Conservation (phyloP, 1,140 invertebrate genomes). For the Euura saliciscinereae region DNA sequence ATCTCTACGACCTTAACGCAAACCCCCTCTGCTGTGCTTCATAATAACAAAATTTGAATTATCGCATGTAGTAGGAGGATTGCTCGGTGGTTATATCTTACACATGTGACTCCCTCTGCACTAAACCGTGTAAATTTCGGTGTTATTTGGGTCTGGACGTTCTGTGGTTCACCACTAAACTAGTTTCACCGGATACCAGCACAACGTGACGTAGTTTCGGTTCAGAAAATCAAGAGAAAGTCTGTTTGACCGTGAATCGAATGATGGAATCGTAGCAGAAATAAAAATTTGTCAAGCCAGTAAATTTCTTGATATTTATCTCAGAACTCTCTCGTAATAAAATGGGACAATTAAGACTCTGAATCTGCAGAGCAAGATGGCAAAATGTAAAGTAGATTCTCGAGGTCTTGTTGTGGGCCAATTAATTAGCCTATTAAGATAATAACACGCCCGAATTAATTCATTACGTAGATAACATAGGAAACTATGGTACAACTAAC, state of each 20-base stretch:
- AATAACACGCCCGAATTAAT: not conserved
- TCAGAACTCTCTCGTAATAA: no score
- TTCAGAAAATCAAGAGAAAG: no score
- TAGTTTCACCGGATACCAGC: not conserved
- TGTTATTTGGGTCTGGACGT: not conserved
- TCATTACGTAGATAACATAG: not conserved
- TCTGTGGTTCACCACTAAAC: not conserved
- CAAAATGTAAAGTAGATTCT: not conserved
- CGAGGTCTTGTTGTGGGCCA: not conserved
- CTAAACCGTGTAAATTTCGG: not conserved
- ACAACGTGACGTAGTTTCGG: no score
- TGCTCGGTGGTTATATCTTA: not conserved
- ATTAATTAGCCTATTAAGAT: not conserved
- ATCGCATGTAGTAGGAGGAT: not conserved
- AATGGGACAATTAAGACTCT: no score
- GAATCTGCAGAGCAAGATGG: not conserved
- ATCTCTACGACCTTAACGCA: not conserved
- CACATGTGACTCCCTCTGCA: not conserved
- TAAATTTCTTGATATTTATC: no score
- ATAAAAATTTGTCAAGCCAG: no score
- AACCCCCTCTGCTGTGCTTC: not conserved
- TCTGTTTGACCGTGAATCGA: no score
- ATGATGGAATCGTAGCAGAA: no score
- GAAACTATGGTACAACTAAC: not conserved
- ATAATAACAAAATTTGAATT: constrained; percentile 1